These are phyloP conservation scores for Xylota sylvarum DNA, from an alignment of 2,888 invertebrate species.

Conservation along the genomic window DNA sequence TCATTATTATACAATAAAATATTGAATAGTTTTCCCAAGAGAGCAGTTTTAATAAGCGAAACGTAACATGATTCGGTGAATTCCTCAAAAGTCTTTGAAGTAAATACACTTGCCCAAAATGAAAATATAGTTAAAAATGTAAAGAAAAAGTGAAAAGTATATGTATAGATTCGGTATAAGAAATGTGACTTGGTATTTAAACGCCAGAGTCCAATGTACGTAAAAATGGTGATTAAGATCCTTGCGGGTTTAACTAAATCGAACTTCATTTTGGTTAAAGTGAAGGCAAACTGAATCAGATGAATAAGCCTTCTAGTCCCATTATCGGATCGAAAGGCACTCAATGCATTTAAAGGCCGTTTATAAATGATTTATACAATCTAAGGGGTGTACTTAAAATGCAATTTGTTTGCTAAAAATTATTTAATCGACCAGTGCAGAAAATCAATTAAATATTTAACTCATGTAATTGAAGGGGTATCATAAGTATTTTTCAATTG, in stretches of 20 bases:
- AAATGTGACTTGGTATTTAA: constrained; percentile 27
- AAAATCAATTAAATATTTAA: no score
- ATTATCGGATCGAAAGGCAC: neutral
- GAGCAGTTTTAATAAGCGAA: constrained; percentile 79
- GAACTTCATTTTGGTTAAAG: constrained; percentile 7
- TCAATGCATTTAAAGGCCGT: neutral
- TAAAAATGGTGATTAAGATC: constrained; percentile 19
- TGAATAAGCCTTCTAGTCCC: no score
- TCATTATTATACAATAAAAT: constrained; percentile 78
- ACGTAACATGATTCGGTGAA: constrained; percentile 80
- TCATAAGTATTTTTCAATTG: neutral
- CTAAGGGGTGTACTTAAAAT: neutral
- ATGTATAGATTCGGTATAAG: constrained; percentile 34
- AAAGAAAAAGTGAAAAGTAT: constrained; percentile 78
- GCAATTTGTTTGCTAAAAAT: neutral
- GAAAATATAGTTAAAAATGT: constrained; percentile 79
- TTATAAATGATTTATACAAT: neutral
- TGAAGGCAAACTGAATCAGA: no score
- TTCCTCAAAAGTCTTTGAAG: constrained; percentile 79
- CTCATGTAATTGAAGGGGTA: neutral
- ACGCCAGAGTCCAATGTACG: constrained; percentile 38
- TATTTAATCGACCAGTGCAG: neutral
- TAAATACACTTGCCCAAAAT: constrained; percentile 80
- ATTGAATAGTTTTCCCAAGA: constrained; percentile 80
- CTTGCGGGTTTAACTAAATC: constrained; percentile 27